A percentile compares a stretch with the other conserved stretches of the same genome.
phyloP scores from a whole-genome alignment of 2,888 invertebrate species.

The Elegia similella region DNA sequence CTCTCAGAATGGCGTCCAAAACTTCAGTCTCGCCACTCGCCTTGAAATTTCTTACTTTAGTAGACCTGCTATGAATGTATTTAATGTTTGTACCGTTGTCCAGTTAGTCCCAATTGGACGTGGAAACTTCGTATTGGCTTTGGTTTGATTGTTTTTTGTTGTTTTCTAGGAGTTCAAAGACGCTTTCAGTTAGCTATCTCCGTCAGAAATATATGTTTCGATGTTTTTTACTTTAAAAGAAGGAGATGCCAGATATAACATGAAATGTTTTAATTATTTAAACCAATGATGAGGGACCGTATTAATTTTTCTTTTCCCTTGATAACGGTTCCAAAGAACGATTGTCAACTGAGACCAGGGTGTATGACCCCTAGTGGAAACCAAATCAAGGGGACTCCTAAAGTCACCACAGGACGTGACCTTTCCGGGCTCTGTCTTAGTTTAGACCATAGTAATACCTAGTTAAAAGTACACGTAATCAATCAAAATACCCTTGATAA shows the following conservation, averaged over 20 bases:
- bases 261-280: not conserved
- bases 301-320: slow-evolving; percentile 37
- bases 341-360: slow-evolving; percentile 67
- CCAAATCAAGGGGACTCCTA: slow-evolving; percentile 87
- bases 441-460: slow-evolving; percentile 21
- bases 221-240: not conserved
- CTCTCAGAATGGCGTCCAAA: slow-evolving; percentile 43
- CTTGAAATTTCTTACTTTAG: slow-evolving; percentile 47
- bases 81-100: slow-evolving; percentile 51
- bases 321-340: slow-evolving; percentile 57
- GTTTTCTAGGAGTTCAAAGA: slow-evolving; percentile 22
- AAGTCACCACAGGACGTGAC: slow-evolving; percentile 87
- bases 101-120: slow-evolving; percentile 51
- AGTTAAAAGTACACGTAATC: slow-evolving; percentile 27
- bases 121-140: slow-evolving; percentile 40
- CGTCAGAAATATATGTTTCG: slow-evolving; percentile 16
- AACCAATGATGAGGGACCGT: slow-evolving; percentile 22
- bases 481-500: not conserved
- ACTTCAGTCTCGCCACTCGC: slow-evolving; percentile 43
- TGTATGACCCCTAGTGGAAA: slow-evolving; percentile 88
- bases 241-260: not conserved
- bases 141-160: slow-evolving; percentile 30
- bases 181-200: slow-evolving; percentile 21
- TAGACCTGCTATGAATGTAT: slow-evolving; percentile 59
- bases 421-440: slow-evolving; percentile 40